phyloP scores from a whole-genome alignment of 2,797 vertebrate species.

The Cirrhinus mrigala region DNA sequence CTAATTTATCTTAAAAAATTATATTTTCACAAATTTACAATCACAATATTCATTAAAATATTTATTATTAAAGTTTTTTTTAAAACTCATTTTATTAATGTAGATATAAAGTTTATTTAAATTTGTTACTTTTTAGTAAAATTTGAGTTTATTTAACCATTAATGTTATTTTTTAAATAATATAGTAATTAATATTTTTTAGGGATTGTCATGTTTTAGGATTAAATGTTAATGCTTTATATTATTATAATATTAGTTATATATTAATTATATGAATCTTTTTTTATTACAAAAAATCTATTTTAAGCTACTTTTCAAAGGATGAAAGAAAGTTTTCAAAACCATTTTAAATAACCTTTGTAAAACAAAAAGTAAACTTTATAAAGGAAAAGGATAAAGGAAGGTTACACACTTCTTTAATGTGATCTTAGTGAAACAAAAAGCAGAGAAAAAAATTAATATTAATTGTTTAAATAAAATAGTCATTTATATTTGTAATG shows the following conservation, averaged over 20 bases:
- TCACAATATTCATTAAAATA: neutral
- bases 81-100: neutral
- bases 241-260: too few relatives aligned
- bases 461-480: neutral
- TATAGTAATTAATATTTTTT: neutral
- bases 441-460: too few relatives aligned
- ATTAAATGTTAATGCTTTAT: neutral
- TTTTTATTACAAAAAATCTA: too few relatives aligned
- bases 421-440: too few relatives aligned
- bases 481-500: neutral
- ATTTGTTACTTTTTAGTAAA: too few relatives aligned
- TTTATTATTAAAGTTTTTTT: neutral
- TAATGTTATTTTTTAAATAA: neutral
- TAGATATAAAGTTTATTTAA: neutral
- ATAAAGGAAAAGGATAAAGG: too few relatives aligned
- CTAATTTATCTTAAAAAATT: neutral
- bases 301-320: too few relatives aligned
- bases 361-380: too few relatives aligned
- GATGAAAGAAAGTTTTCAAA: too few relatives aligned
- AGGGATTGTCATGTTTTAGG: neutral
- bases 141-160: neutral
- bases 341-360: too few relatives aligned
- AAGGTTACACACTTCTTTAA: too few relatives aligned
- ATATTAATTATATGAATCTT: too few relatives aligned
- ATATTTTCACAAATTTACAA: neutral